These are phyloP conservation scores for Austrolebias charrua DNA, from an alignment of 2,797 vertebrate genomes.

Conservation along the genomic window DNA sequence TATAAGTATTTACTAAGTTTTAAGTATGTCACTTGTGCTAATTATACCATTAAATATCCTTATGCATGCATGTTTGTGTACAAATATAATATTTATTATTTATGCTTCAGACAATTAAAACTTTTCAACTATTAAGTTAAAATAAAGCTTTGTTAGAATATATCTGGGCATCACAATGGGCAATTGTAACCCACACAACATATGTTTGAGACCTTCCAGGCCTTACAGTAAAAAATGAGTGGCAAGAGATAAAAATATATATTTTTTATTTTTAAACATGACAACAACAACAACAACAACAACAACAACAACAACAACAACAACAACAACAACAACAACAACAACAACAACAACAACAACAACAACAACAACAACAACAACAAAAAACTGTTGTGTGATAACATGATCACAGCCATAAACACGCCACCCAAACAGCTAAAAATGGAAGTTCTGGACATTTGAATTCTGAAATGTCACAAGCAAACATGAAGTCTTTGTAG, in stretches of 20 bases:
- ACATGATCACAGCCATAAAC: slow-evolving; percentile 17
- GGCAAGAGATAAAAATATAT: not conserved
- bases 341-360: no score
- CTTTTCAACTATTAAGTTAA: not conserved
- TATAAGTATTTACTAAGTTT: not conserved
- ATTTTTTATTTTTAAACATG: slow-evolving; percentile 3
- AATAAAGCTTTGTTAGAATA: slow-evolving; percentile 20
- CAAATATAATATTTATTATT: no score
- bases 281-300: no score
- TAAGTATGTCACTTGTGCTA: no score
- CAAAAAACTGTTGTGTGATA: slow-evolving; percentile 9
- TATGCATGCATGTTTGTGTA: no score
- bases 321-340: no score
- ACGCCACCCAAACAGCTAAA: slow-evolving; percentile 11
- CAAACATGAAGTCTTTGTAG: slow-evolving; percentile 24
- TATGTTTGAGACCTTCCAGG: no score
- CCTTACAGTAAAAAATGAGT: not conserved
- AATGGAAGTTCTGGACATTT: not conserved
- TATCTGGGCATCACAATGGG: slow-evolving; percentile 5
- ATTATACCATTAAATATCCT: no score
- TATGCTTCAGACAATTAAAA: no score
- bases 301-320: no score
- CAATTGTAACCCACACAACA: not conserved
- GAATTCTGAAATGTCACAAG: slow-evolving; percentile 9
- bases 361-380: no score